Base-by-base conservation (phyloP, 2,113 vertebrate genomes). In the Cariama cristata region DNA sequence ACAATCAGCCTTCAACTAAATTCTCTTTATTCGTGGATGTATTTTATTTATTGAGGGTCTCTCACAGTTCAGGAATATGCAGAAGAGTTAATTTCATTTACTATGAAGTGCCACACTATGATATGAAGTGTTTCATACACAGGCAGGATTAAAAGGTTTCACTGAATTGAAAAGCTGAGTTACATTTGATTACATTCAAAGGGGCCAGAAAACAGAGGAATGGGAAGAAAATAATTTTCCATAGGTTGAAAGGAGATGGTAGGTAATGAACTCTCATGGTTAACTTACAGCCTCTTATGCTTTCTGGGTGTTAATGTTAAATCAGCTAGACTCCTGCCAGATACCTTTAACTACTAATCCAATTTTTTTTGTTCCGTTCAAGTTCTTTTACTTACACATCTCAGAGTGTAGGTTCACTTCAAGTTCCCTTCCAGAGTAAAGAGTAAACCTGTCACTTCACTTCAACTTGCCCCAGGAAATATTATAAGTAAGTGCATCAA, bases 221-320 rank as follows among this genome's bases (percentile, higher is more conserved):
- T 18, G 28, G 21, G 32, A 94, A 22, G 71, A 93, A 88, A 91
- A 73, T 85, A 38, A 88, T 86, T 79, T 91, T 83, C 79, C 53
- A 13, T 52, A 52, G 71, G 75, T 93, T 81, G 58, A 60, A 91
- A 86, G 49, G 27, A 86, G 62, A 63, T 47, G 21, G 59, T 79
- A 97, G 76, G 67, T 95, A 83, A 97, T 69, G 45, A 82, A 88
- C 79, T 86, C 52, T 79, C 64, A 45, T 47, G 35, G 72, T 93
- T 94, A 77, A 86, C 62, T 88, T 92, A 76, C 23, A 80, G 63
- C 38, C 33, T 79, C 8, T 80, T 66, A 40, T 16, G 53, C 12
- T 19, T 92, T 77, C 60, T 53, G 55, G 24, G 30, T 68, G 64
- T 77, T 79, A 81, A 92, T 67, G 69, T 90, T 68, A 88, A 91